Conservation (phyloP, 2,797 vertebrate species). For the Chelon auratus region DNA sequence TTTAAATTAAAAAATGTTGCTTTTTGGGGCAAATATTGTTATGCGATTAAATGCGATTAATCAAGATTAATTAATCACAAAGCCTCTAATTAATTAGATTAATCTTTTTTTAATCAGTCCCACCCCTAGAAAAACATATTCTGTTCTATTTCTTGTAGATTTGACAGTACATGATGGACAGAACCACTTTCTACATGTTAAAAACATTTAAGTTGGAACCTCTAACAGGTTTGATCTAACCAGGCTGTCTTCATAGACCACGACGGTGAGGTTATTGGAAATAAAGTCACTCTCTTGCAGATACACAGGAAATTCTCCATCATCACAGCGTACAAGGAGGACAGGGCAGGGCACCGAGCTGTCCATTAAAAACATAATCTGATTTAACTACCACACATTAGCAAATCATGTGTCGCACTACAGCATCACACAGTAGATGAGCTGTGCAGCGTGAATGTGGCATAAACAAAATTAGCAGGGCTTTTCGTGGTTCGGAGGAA, state of each 20-base stretch:
- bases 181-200: too few relatives aligned
- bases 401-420: constrained; percentile 14
- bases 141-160: too few relatives aligned
- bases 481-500: constrained; percentile 41
- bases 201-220: too few relatives aligned
- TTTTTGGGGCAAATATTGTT: too few relatives aligned
- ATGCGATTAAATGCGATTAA: too few relatives aligned
- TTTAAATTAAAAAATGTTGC: too few relatives aligned
- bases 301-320: not conserved
- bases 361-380: constrained; percentile 18
- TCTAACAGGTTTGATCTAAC: too few relatives aligned
- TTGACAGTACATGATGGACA: too few relatives aligned
- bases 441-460: constrained; percentile 30
- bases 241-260: constrained; percentile 5
- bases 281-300: not conserved
- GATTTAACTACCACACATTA: constrained; percentile 9
- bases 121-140: too few relatives aligned
- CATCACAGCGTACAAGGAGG: not conserved
- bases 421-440: constrained; percentile 19
- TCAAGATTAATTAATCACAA: too few relatives aligned
- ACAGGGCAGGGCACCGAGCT: not conserved
- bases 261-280: not conserved
- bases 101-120: too few relatives aligned
- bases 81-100: too few relatives aligned
- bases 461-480: constrained; percentile 47